A percentile compares a stretch with the other conserved stretches of the same genome.
Conservation (phyloP, 2,888 invertebrate genomes). For the Opisthograptis luteolata region DNA sequence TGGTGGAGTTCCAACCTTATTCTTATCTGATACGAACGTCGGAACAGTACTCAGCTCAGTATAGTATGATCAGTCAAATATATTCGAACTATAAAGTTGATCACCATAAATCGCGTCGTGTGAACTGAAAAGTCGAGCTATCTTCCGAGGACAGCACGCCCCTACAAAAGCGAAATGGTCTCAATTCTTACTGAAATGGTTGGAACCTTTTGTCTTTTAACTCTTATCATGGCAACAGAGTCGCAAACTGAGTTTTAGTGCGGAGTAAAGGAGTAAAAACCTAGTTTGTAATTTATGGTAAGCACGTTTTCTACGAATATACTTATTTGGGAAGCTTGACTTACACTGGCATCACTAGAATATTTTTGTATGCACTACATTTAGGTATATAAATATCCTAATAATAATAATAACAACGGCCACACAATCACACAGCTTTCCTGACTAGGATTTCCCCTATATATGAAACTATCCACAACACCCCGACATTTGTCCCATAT, state of each 20-base stretch:
- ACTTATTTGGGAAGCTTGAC: background rate
- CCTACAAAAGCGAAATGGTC: conserved; percentile 26
- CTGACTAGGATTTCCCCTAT: too few relatives aligned
- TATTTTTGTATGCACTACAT: too few relatives aligned
- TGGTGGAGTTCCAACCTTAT: too few relatives aligned
- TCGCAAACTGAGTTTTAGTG: conserved; percentile 34
- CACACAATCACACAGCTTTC: too few relatives aligned
- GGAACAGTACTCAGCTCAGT: too few relatives aligned
- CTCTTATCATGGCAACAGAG: conserved; percentile 33
- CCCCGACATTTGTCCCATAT: too few relatives aligned
- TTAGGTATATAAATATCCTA: too few relatives aligned
- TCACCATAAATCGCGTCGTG: background rate
- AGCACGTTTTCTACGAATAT: conserved; percentile 14
- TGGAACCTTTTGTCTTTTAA: conserved; percentile 35
- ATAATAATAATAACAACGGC: too few relatives aligned
- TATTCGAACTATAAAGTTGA: too few relatives aligned
- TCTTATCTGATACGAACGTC: too few relatives aligned
- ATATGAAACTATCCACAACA: too few relatives aligned
- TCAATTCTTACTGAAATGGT: conserved; percentile 22
- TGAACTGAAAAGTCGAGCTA: background rate
- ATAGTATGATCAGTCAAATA: too few relatives aligned
- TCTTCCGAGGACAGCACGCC: conserved; percentile 11
- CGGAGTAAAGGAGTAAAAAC: conserved; percentile 36
- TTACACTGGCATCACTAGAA: background rate
- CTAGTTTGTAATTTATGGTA: conserved; percentile 30